A percentile compares a stretch with the other conserved stretches of the same genome.
Evolutionary conservation across 2,888 invertebrate species (phyloP).

Genomic region (Diarsia rubi): DNA sequence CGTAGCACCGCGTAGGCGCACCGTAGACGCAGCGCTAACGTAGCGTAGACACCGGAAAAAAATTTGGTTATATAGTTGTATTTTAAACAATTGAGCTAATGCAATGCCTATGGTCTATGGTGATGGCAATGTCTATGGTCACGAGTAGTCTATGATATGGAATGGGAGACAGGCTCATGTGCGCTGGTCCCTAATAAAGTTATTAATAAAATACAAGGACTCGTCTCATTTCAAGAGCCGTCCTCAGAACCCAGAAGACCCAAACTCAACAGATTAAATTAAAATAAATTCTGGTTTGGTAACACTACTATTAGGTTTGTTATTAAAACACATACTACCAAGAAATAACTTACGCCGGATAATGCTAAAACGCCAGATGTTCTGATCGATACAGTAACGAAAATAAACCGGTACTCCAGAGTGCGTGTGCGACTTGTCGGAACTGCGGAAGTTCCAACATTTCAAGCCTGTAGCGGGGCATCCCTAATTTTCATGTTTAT

Average conservation of each 20-base stretch:
- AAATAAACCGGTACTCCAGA: not conserved
- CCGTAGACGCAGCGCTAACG: not conserved
- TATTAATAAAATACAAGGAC: too few relatives aligned
- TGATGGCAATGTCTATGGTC: too few relatives aligned
- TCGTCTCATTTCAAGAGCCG: too few relatives aligned
- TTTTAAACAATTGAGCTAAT: not conserved
- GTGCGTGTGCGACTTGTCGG: slow-evolving; percentile 20
- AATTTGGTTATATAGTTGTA: not conserved
- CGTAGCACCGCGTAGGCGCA: not conserved
- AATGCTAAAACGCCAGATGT: not conserved
- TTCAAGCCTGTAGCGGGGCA: slow-evolving; percentile 16
- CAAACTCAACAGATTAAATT: too few relatives aligned
- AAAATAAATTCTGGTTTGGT: too few relatives aligned
- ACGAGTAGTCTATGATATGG: too few relatives aligned
- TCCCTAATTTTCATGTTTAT: slow-evolving; percentile 22
- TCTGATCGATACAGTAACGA: slow-evolving; percentile 2
- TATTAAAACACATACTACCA: not conserved
- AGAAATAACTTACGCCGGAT: not conserved
- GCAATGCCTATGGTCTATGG: too few relatives aligned
- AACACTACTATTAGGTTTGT: not conserved
- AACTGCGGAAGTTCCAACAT: slow-evolving; percentile 22
- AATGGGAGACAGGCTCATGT: too few relatives aligned
- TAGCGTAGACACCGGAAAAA: not conserved
- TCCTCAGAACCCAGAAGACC: too few relatives aligned
- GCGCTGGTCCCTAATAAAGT: too few relatives aligned